Evolutionary conservation across 2,113 vertebrate genomes (phyloP).

Genomic region (Puffinus mauretanicus): DNA sequence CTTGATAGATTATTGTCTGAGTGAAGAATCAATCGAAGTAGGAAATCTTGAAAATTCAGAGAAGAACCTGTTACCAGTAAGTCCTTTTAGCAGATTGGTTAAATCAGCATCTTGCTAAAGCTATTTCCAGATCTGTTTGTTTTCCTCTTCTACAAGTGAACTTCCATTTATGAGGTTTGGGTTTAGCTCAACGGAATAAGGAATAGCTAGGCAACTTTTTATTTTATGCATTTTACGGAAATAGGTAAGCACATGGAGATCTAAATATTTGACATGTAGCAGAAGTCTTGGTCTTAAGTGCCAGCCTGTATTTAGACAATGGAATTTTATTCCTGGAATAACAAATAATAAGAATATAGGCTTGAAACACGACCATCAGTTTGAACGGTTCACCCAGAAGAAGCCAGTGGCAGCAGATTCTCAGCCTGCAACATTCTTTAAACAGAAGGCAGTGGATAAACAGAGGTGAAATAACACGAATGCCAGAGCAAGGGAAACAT

Average conservation of each 20-base stretch:
- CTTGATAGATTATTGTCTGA: neutral
- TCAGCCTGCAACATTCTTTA: neutral
- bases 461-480: neutral
- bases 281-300: neutral
- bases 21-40: neutral
- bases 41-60: neutral
- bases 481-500: neutral
- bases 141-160: neutral
- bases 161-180: neutral
- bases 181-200: neutral
- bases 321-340: neutral
- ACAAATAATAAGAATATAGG: neutral
- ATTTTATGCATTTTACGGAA: neutral
- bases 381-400: neutral
- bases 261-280: neutral
- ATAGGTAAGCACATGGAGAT: neutral
- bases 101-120: neutral
- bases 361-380: neutral
- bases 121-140: neutral
- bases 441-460: neutral
- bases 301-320: neutral
- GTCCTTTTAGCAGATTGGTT: neutral
- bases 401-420: neutral
- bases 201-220: neutral
- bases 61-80: neutral